Percentiles rank a stretch among this genome's conserved stretches.
Conservation (phyloP, 2,888 invertebrate species). For the Ypsolopha scabrella region DNA sequence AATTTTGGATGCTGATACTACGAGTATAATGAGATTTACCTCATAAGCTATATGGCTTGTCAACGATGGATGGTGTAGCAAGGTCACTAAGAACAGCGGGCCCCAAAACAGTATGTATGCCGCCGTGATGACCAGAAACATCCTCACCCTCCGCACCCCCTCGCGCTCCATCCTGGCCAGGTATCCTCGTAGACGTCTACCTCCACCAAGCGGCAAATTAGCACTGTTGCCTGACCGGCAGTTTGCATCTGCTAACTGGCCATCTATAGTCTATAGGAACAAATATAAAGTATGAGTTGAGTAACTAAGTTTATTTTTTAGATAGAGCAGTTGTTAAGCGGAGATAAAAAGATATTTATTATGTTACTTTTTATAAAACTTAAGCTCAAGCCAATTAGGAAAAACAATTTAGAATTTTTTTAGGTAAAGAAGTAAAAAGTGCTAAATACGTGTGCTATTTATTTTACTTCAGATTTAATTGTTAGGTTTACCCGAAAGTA, state of each 20-base stretch:
- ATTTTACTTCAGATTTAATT: too few relatives aligned
- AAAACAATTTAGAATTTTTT: too few relatives aligned
- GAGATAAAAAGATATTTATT: too few relatives aligned
- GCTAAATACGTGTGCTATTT: too few relatives aligned
- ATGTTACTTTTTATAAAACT: too few relatives aligned
- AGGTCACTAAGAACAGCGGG: conserved; percentile 87
- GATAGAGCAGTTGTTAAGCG: too few relatives aligned
- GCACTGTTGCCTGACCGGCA: conserved; percentile 38
- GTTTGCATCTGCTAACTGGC: conserved; percentile 42
- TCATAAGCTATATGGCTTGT: conserved; percentile 81
- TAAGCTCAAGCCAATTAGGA: too few relatives aligned
- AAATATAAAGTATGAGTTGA: neutral
- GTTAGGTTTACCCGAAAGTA: too few relatives aligned
- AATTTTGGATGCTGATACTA: too few relatives aligned
- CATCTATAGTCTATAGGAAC: conserved; percentile 50
- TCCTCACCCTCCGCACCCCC: conserved; percentile 84
- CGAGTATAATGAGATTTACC: conserved; percentile 49
- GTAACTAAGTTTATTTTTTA: neutral
- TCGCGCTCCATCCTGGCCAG: conserved; percentile 82
- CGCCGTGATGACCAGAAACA: conserved; percentile 87
- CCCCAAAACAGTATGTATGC: conserved; percentile 93
- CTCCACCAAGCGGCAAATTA: conserved; percentile 73
- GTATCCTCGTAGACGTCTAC: conserved; percentile 81
- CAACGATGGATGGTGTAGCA: conserved; percentile 80
- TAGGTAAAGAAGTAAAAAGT: too few relatives aligned